Evolutionary conservation across 2,113 vertebrate genomes (phyloP), one percentile per base, ranked within the genome.

Genomic region (Chaetorhynchus papuensis): DNA sequence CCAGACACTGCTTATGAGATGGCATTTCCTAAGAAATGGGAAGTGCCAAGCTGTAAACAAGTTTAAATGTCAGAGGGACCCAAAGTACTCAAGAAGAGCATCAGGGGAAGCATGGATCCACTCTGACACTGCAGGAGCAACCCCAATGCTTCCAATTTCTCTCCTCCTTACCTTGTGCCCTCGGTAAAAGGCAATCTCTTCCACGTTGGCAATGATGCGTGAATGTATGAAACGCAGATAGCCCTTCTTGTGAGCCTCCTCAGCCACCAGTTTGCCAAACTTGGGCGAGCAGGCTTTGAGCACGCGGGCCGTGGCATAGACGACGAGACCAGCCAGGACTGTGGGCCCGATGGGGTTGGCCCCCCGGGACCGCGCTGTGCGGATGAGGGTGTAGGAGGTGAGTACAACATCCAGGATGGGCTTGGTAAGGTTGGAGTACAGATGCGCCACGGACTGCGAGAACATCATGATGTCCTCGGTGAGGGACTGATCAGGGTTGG

Each of bases 381-480:
- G 98, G 86, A 99, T 99, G 61, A 99, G 98, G 2, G 99, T 99
- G 96, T 99, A 99, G 63, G 99, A 99, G 44, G 99, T 99, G 65
- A 99, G 98, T 78, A 99, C 82, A 9, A 99, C 99, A 28, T 99
- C 99, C 95, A 99, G 96, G 75, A 99, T 99, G 45, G 99, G 99
- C 91, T 99, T 99, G 94, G 99, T 99, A 61, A 99, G 98, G 96
- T 99, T 99, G n/a, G 99, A 99, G 64, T 99, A 99, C 56, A 99
- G 97, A 76, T 99, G 99, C 2, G 99, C 99, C 89, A 99, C 98
- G 0, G 99, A 99, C 88, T 99, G 99, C 2, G 99, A 99, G 78
- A 99, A 99, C 98, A 99, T 98, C 98, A 98, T 98, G 19, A 99
- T 99, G 90, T 99, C 99, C 97, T 99, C 99, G 0, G 99, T 99